phyloP scores from a whole-genome alignment of 1,140 invertebrate species.

The Drosophila tropicalis region DNA sequence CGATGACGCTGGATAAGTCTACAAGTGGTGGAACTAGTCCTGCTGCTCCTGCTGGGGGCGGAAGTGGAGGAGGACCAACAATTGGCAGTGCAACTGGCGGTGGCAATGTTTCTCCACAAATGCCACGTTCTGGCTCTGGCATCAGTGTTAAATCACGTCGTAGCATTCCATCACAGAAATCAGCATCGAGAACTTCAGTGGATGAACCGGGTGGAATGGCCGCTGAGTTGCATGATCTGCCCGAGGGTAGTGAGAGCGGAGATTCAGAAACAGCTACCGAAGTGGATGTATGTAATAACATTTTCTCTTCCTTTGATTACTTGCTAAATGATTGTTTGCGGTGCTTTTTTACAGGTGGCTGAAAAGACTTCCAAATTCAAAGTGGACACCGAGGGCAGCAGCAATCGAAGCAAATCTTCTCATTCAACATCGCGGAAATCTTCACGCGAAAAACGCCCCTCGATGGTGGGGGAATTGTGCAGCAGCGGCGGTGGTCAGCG shows the following conservation, averaged over 20 bases:
- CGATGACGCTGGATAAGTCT: constrained; percentile 44
- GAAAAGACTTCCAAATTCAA: constrained; percentile 90
- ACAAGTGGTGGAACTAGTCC: constrained; percentile 2
- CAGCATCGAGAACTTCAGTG: constrained; percentile 85
- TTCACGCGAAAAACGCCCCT: constrained; percentile 81
- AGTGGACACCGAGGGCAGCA: constrained; percentile 87
- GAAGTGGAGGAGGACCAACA: neutral
- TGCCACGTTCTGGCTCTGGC: constrained; percentile 83
- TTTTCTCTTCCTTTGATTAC: too few relatives aligned
- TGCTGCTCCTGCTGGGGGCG: neutral
- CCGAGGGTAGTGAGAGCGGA: constrained; percentile 86
- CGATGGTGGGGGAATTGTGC: constrained; percentile 83
- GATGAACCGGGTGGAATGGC: constrained; percentile 84
- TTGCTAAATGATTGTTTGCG: too few relatives aligned
- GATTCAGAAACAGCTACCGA: constrained; percentile 89
- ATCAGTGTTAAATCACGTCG: constrained; percentile 82
- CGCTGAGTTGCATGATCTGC: constrained; percentile 85
- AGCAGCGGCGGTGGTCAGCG: constrained; percentile 79
- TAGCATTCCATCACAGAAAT: constrained; percentile 82
- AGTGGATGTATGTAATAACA: constrained; percentile 86
- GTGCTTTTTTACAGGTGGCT: constrained; percentile 81
- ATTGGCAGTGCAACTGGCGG: neutral
- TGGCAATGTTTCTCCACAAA: constrained; percentile 76
- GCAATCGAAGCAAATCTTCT: constrained; percentile 79
- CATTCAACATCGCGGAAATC: constrained; percentile 78